phyloP scores from a whole-genome alignment of 2,113 vertebrate species.

The Parotia lawesii region DNA sequence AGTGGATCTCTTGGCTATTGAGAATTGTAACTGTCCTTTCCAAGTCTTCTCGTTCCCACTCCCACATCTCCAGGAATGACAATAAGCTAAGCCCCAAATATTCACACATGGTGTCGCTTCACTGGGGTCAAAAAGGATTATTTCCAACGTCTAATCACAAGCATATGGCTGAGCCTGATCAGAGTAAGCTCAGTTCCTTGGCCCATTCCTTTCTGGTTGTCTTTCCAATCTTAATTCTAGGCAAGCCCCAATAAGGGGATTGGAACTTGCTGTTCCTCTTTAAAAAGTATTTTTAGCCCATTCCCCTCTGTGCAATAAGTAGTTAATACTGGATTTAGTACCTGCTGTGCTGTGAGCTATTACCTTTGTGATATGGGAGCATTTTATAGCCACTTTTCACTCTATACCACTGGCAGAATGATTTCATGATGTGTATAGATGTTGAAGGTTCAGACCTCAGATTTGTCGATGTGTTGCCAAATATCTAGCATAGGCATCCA shows the following conservation, averaged over 20 bases:
- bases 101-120: not conserved
- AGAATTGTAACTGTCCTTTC: not conserved
- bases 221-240: not conserved
- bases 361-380: conserved; percentile 16
- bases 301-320: not conserved
- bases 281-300: not conserved
- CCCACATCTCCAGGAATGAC: not conserved
- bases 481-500: not conserved
- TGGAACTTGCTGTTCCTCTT: not conserved
- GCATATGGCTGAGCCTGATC: not conserved
- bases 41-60: not conserved
- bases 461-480: not conserved
- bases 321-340: conserved; percentile 37
- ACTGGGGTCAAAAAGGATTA: not conserved
- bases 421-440: not conserved
- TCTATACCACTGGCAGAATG: not conserved
- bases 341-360: conserved; percentile 41
- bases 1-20: not conserved
- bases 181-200: not conserved
- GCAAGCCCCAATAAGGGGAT: not conserved
- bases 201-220: not conserved
- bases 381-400: conserved; percentile 21
- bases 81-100: not conserved
- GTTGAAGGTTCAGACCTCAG: not conserved
- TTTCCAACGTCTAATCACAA: not conserved